phyloP scores from a whole-genome alignment of 2,797 vertebrate species.

The Aselliscus stoliczkanus region DNA sequence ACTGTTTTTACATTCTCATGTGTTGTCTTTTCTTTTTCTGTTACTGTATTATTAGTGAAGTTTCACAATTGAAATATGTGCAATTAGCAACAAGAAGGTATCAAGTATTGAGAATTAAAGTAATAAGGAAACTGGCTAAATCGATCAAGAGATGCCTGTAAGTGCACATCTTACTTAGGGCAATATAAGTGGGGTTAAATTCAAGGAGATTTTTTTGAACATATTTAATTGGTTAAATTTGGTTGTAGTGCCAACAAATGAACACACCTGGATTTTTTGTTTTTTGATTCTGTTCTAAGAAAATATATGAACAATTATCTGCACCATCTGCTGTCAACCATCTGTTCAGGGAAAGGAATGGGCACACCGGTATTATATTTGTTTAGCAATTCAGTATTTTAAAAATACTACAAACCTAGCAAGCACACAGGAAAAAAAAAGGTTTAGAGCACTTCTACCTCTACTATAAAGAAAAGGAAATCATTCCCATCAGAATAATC shows the following conservation, averaged over 20 bases:
- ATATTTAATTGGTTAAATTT: neutral
- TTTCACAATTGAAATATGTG: neutral
- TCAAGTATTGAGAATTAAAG: neutral
- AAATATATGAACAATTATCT: conserved; percentile 36
- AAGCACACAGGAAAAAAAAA: neutral
- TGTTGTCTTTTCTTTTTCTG: neutral
- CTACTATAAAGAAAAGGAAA: neutral
- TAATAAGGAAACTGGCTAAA: neutral
- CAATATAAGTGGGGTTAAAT: neutral
- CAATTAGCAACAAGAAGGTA: neutral
- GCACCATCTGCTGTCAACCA: neutral
- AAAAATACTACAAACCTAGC: neutral
- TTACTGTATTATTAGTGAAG: neutral
- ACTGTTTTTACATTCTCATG: neutral
- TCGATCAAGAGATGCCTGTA: neutral
- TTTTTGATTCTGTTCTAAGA: neutral
- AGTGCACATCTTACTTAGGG: neutral
- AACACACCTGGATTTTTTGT: conserved; percentile 19
- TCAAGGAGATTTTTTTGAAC: neutral
- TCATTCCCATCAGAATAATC: neutral
- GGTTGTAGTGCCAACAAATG: neutral
- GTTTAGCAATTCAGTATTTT: conserved; percentile 42
- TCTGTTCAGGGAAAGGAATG: conserved; percentile 1
- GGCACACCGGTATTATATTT: neutral
- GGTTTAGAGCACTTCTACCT: neutral